Percentiles rank a stretch among this genome's conserved stretches.
These are phyloP conservation scores for Anastatus disparis DNA, from an alignment of 1,140 invertebrate species.

Conservation along the genomic window DNA sequence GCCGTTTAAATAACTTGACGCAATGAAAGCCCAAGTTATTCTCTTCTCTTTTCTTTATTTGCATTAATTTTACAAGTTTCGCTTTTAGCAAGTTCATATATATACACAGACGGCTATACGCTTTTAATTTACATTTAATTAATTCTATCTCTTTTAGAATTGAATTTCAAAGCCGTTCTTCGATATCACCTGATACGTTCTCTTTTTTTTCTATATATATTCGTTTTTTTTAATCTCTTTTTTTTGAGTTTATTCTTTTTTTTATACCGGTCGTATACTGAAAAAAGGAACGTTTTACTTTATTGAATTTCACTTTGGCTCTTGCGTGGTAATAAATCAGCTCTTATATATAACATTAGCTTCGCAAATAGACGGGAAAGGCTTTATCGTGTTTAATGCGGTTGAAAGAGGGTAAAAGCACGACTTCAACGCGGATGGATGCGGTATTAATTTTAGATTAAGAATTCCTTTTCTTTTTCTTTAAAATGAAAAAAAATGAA, in stretches of 20 bases:
- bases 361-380: no score
- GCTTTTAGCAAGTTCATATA: no score
- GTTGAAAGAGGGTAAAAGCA: not conserved
- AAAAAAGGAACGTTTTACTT: not conserved
- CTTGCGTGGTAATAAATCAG: conserved; percentile 32
- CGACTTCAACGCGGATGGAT: conserved; percentile 17
- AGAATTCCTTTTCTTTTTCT: not conserved
- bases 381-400: no score
- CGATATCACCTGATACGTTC: not conserved
- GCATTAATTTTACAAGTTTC: conserved; percentile 28
- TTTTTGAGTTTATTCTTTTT: not conserved
- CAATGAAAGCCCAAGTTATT: no score
- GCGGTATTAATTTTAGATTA: conserved; percentile 32
- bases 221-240: no score
- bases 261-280: not conserved
- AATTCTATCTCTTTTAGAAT: conserved; percentile 34
- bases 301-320: conserved; percentile 39
- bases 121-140: conserved; percentile 39
- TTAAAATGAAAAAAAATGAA: no score
- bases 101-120: no score
- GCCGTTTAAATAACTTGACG: no score
- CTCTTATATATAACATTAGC: conserved; percentile 18
- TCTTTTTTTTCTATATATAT: not conserved
- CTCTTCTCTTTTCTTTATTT: not conserved
- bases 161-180: conserved; percentile 28